These are phyloP conservation scores for Acronicta aceris DNA, from an alignment of 2,888 invertebrate genomes.

Conservation along the genomic window DNA sequence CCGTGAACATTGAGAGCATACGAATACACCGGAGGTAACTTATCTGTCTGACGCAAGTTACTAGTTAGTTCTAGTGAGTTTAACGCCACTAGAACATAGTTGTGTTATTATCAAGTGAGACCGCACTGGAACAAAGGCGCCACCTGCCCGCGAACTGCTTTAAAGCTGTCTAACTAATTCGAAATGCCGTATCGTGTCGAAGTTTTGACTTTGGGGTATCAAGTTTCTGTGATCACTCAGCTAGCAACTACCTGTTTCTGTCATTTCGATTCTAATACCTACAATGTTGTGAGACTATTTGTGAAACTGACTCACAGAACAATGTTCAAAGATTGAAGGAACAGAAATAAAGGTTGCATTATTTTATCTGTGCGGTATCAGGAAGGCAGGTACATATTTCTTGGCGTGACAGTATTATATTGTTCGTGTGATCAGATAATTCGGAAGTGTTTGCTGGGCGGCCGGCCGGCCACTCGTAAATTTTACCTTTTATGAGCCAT, in stretches of 20 bases:
- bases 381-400: constrained; percentile 50
- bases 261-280: constrained; percentile 56
- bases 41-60: constrained; percentile 65
- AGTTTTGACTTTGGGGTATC: constrained; percentile 69
- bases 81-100: constrained; percentile 65
- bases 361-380: constrained; percentile 36
- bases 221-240: constrained; percentile 66
- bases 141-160: constrained; percentile 72
- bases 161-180: constrained; percentile 73
- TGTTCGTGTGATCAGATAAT: constrained; percentile 74
- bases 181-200: constrained; percentile 69
- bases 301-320: constrained; percentile 7
- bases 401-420: constrained; percentile 48
- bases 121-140: constrained; percentile 71
- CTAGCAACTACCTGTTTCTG: constrained; percentile 55
- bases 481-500: constrained; percentile 82
- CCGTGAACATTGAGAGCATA: constrained; percentile 58
- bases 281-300: constrained; percentile 20
- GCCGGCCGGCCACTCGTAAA: constrained; percentile 76
- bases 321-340: constrained; percentile 7
- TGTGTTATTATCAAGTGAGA: constrained; percentile 74
- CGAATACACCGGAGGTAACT: constrained; percentile 57
- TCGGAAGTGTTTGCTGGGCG: constrained; percentile 65
- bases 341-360: constrained; percentile 21
- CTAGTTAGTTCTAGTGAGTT: constrained; percentile 66